Evolutionary conservation across 1,140 invertebrate species (phyloP).

Genomic region (Lordiphosa clarofinis): DNA sequence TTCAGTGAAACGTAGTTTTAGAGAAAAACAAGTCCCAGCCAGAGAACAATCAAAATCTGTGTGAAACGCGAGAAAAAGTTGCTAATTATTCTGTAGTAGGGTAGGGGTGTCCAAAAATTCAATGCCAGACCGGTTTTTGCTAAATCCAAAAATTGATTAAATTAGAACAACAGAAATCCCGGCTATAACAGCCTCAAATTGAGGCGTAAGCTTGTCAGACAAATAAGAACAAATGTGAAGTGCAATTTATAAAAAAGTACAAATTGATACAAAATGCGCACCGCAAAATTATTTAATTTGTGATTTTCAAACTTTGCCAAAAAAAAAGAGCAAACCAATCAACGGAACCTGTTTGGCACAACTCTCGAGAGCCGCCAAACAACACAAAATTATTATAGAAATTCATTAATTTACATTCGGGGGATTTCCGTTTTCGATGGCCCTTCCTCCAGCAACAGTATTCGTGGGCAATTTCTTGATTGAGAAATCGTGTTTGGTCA

Average conservation of each 20-base stretch:
- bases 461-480: slow-evolving; percentile 46
- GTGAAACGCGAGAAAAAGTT: slow-evolving; percentile 10
- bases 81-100: slow-evolving; percentile 19
- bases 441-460: slow-evolving; percentile 14
- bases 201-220: too few species aligned
- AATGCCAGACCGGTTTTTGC: slow-evolving; percentile 28
- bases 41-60: too few species aligned
- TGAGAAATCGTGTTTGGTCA: slow-evolving; percentile 63
- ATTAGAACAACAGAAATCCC: slow-evolving; percentile 42
- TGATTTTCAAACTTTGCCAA: slow-evolving; percentile 32
- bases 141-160: slow-evolving; percentile 20
- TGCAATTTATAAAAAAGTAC: slow-evolving; percentile 23
- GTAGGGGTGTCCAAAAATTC: neutral
- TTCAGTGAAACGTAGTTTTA: too few species aligned
- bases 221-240: slow-evolving; percentile 24
- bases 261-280: slow-evolving; percentile 60
- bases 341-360: slow-evolving; percentile 55
- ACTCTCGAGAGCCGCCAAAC: slow-evolving; percentile 24
- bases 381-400: slow-evolving; percentile 39
- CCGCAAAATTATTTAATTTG: slow-evolving; percentile 40
- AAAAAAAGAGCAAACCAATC: slow-evolving; percentile 49
- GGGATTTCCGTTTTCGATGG: slow-evolving; percentile 57
- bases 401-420: slow-evolving; percentile 74
- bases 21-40: too few species aligned
- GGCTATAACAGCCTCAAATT: slow-evolving; percentile 20